A percentile compares a stretch with the other conserved stretches of the same genome.
Evolutionary conservation across 2,888 invertebrate species (phyloP).

Genomic region (Gandaritis pyraliata): DNA sequence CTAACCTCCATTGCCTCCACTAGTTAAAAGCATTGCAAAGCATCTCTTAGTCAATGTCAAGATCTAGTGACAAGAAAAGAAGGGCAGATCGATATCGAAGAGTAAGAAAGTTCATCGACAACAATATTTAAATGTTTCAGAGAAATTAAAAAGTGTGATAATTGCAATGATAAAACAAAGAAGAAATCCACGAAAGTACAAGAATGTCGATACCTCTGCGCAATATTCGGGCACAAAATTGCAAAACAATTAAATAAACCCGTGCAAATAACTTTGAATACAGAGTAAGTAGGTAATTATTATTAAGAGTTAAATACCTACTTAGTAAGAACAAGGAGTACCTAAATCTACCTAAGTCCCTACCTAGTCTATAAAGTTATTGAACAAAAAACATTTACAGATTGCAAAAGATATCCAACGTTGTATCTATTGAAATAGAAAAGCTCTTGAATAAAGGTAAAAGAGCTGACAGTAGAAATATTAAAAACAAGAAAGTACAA

Average conservation of each 20-base stretch:
- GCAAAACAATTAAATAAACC: conserved; percentile 53
- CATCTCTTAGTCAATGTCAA: too few species aligned
- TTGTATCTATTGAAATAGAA: conserved; percentile 58
- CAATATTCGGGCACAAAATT: conserved; percentile 61
- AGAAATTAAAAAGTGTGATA: conserved; percentile 1
- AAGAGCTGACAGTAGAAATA: conserved; percentile 27
- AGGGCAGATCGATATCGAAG: too few species aligned
- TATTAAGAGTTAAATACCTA: background rate
- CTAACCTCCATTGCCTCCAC: too few species aligned
- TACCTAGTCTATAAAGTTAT: background rate
- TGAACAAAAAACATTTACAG: conserved; percentile 44
- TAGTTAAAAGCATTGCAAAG: too few species aligned
- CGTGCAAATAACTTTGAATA: conserved; percentile 51
- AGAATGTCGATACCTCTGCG: conserved; percentile 27
- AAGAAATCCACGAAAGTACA: conserved; percentile 5
- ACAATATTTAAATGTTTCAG: conserved; percentile 9
- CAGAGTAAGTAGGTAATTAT: conserved; percentile 55
- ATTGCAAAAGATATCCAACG: conserved; percentile 52
- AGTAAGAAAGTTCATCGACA: too few species aligned
- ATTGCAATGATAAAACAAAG: conserved; percentile 1
- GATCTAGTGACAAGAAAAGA: too few species aligned
- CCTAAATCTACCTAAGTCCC: too few species aligned
- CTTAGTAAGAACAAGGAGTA: background rate
- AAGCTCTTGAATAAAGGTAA: conserved; percentile 45
- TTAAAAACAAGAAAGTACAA: conserved; percentile 47